These are phyloP conservation scores for Setophaga kirtlandii DNA, from an alignment of 2,113 vertebrate genomes.

Conservation along the genomic window DNA sequence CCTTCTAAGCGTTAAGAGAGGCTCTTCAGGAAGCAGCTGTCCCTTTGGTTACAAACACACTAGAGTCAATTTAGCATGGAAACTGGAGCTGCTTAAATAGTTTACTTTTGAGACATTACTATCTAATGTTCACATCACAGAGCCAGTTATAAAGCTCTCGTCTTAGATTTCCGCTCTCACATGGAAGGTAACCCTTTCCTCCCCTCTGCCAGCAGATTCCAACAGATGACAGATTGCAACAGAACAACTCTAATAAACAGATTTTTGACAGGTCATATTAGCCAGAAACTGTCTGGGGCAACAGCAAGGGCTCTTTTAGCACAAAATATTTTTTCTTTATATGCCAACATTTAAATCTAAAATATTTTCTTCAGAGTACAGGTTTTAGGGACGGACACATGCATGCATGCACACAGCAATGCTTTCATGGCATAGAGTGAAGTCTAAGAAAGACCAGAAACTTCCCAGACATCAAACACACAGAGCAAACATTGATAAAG, in stretches of 20 bases:
- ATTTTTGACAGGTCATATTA: neutral
- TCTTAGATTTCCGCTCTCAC: constrained; percentile 9
- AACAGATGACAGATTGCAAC: neutral
- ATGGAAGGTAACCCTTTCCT: constrained; percentile 46
- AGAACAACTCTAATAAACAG: neutral
- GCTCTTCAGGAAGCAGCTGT: constrained; percentile 29
- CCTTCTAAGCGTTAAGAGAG: neutral
- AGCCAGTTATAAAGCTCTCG: neutral
- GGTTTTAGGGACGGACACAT: neutral
- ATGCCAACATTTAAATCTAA: neutral
- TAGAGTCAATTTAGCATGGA: constrained; percentile 16
- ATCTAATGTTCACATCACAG: constrained; percentile 36
- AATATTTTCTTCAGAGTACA: neutral
- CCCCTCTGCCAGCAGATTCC: neutral
- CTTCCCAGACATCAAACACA: neutral
- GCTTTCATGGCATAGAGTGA: rapidly evolving
- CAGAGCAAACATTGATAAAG: neutral
- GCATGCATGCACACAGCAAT: neutral
- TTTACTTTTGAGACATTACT: constrained; percentile 45
- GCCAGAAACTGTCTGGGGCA: neutral
- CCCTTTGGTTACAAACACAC: constrained; percentile 11
- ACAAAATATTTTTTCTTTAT: neutral
- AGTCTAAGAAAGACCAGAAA: neutral
- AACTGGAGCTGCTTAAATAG: constrained; percentile 42
- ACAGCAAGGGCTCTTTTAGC: neutral